A percentile compares a stretch with the other conserved stretches of the same genome.
These are phyloP conservation scores for Diplosoma virens DNA, from an alignment of 23 tunicate genomes.

Conservation along the genomic window DNA sequence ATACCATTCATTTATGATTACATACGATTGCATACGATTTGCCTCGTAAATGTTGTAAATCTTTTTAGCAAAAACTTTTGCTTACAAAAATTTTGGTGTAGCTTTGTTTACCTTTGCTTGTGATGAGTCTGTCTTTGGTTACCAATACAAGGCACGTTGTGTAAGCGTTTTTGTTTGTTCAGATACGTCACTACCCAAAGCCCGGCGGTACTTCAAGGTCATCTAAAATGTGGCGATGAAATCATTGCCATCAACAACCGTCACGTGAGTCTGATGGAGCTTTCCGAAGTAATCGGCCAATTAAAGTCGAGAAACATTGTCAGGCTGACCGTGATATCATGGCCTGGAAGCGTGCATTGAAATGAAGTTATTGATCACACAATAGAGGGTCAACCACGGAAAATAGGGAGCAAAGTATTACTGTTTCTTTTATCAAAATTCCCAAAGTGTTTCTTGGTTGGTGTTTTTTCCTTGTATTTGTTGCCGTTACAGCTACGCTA, in stretches of 20 bases:
- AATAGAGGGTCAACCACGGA: no score
- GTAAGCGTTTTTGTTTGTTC: no score
- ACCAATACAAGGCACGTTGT: no score
- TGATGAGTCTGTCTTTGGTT: no score
- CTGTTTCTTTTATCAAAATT: no score
- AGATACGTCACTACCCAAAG: slow-evolving; percentile 23
- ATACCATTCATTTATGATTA: no score
- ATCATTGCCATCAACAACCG: slow-evolving; percentile 52
- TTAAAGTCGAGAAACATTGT: slow-evolving; percentile 14
- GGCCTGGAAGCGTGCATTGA: slow-evolving; percentile 73
- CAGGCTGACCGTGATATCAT: slow-evolving; percentile 33
- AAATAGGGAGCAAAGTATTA: no score
- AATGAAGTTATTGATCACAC: no score
- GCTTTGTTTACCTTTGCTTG: no score
- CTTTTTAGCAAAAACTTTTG: not conserved
- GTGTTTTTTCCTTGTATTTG: no score
- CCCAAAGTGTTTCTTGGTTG: no score
- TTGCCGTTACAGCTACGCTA: no score
- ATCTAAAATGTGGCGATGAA: slow-evolving; percentile 55
- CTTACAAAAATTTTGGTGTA: not conserved
- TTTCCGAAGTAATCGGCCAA: slow-evolving; percentile 24
- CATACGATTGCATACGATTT: not conserved
- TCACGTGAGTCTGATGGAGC: slow-evolving; percentile 19
- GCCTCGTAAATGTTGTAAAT: not conserved
- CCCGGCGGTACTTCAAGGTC: slow-evolving; percentile 21